Percentiles rank a stretch among this genome's conserved stretches.
phyloP scores from a whole-genome alignment of 2,888 invertebrate genomes.

The Brachylomia viminalis region DNA sequence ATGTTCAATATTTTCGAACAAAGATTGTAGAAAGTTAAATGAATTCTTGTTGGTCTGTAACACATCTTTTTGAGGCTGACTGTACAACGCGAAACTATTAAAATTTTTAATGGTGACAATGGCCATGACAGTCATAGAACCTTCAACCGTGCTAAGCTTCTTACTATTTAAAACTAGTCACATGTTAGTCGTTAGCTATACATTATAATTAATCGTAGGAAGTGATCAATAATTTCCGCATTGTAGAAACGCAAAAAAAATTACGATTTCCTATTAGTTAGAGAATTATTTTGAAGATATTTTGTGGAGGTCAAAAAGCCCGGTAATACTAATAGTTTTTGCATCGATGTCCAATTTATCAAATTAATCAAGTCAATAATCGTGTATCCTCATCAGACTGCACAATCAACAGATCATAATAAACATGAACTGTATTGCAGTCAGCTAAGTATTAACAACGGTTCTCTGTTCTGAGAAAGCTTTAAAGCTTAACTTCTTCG shows the following conservation, averaged over 20 bases:
- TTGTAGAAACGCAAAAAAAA: neutral
- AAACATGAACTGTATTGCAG: neutral
- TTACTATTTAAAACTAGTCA: slow-evolving; percentile 2
- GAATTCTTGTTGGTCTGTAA: neutral
- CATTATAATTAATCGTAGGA: slow-evolving; percentile 6
- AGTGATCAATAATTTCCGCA: slow-evolving; percentile 39
- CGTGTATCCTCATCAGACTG: neutral
- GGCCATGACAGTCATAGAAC: slow-evolving; percentile 4
- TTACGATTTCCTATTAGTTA: slow-evolving; percentile 26
- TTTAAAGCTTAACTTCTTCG: neutral
- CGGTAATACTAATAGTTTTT: slow-evolving; percentile 10
- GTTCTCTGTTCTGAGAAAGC: neutral
- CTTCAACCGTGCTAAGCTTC: slow-evolving; percentile 7
- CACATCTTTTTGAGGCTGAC: neutral
- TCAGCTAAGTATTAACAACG: neutral
- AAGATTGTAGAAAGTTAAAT: neutral
- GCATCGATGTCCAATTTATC: slow-evolving; percentile 15
- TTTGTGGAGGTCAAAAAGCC: slow-evolving; percentile 31
- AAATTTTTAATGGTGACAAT: neutral
- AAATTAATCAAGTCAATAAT: too few relatives aligned
- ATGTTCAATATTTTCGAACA: neutral
- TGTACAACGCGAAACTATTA: neutral
- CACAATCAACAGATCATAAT: neutral
- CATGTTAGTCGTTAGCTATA: slow-evolving; percentile 3
- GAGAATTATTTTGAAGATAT: slow-evolving; percentile 5